Base-by-base conservation (phyloP, 2,888 invertebrate genomes). In the Perdita meconis region DNA sequence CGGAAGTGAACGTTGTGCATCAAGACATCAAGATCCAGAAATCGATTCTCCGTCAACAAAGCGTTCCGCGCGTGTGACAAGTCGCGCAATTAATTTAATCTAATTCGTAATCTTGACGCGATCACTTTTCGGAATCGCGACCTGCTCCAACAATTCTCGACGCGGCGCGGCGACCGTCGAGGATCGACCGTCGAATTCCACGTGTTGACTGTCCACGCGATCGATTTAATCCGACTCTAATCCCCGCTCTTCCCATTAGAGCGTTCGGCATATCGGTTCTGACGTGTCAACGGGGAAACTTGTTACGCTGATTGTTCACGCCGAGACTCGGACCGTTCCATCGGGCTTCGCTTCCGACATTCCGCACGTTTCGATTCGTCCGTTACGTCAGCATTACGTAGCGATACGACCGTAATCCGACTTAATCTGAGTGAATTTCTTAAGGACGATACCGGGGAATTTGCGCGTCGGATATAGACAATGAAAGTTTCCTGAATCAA, bases 371-470 rank as follows among this genome's bases (percentile, higher is more conserved):
- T 6, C 44, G 8, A 34, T 60, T 55, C 16, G 13, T 64, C 47
- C 51, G 26, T 78, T 69, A 63, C 81, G 82, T 72, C 81, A 73
- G 66, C 67, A 47, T 70, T 63, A 57, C 61, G 13, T 36, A 42
- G 38, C 51, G 78, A 78, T 81, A 75, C 66, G 36, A 5, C 22
- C 2, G 24, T 73, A 73, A 81, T 81, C 81, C 60, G 24, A 50
- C 40, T 50, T 81, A 65, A 81, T 69, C 64, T 42, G 30, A 16
- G 24, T 38, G 16, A 66, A 66, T 64, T 47, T 66, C 56, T 38
- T 42, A 10, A 34, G 16, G 19, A 51, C 19, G 61, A 60, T 57
- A 47, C 36, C 30, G 56, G 30, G 22, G 59, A 42, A 69, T 65
- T 65, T 19, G n/a, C 19, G 22, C n/a, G 40, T 24, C 40, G 51